Evolutionary conservation across 1,140 invertebrate species (phyloP), one percentile per base, ranked within the genome.

Genomic region (Drosophila varians): DNA sequence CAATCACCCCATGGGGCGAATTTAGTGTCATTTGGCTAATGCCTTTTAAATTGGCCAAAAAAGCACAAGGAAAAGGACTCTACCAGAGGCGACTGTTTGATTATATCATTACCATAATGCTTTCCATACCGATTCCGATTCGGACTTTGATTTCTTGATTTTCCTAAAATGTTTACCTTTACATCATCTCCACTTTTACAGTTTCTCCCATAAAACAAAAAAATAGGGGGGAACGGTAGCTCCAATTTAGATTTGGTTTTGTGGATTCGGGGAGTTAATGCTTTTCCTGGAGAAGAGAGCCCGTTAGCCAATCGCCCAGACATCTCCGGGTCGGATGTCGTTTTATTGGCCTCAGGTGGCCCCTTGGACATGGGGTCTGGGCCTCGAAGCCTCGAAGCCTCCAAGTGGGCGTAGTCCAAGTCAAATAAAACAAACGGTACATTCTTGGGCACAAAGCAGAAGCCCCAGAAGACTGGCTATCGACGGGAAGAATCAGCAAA

Each of bases 341-440:
- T 61, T 36, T 21, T 8, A 12, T 38, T 42, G 11, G 42, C 54
- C 12, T 46, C 14, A 18, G 25, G 9, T 18, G 31, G 34, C 9
- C 2, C 21, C 26, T 26, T 28, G 16, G 34, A 23, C 14, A 4
- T 7, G 19, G 23, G 16, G 1, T 18, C 28, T 34, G 19, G 12
- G 25, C n/a, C n/a, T n/a, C n/a, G n/a, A n/a, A n/a, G n/a, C n/a
- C n/a, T n/a, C n/a, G n/a, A n/a, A n/a, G n/a, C n/a, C n/a, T n/a
- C n/a, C n/a, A n/a, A 18, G 61, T 46, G 51, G 82, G 82, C 82
- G 82, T 86, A 42, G 62, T 56, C 68, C 52, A 43, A 60, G 40
- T 62, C 77, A 86, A 77, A 88, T 86, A 88, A 80, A 87, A 54
- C 56, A 77, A 86, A 86, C 82, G 82, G 82, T 88, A 86, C 56